Evolutionary conservation across 64 coral and sea anemone genomes (phyloP), one percentile per base, ranked within the genome.

Genomic region (Astreopora myriophthalma): DNA sequence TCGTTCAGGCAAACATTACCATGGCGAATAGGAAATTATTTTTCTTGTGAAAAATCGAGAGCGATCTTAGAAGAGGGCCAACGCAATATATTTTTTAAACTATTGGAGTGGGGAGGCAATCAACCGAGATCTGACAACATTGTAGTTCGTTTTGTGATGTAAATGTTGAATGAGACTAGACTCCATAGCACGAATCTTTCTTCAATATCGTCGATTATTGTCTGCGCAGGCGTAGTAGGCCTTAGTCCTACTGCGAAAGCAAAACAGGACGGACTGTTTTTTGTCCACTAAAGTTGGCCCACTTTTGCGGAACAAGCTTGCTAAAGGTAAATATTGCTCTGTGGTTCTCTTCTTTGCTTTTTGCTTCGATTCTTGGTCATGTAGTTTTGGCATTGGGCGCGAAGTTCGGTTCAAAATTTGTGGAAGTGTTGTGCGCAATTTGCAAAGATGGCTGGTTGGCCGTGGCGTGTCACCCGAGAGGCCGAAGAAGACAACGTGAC

Each of bases 141-240:
- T 83, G 79, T 63, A n/a, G 33, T 83, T 33, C 38, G 79, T 83
- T 91, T 92, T 92, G 90, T 92, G 71, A 92, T 92, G 90, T 86
- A 92, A 92, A 92, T 92, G 37, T 63, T 30, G 36, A 48, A 25
- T 23, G 68, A 92, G 79, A 77, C 90, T 51, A 81, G 89, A 92
- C 90, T 69, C 80, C 69, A 57, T 74, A 29, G 34, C 3, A 63
- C 84, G 49, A 70, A 80, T 81, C 89, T 91, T 91, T 84, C 79
- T 73, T 74, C 90, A 92, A 92, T 92, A 85, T 92, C 90, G 90
- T 73, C 90, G 90, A 92, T 92, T 92, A 92, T 92, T 85, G 90
- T 76, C 23, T 69, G 90, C 75, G 82, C 90, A 92, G 55, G 90
- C 90, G 90, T 84, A 92, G 14, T 68, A 8, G 19, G 46, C 26